These are phyloP conservation scores for Chondrilla cf. caribensis DNA, from an alignment of 37 sponge, comb jelly and placozoan genomes.

Conservation along the genomic window DNA sequence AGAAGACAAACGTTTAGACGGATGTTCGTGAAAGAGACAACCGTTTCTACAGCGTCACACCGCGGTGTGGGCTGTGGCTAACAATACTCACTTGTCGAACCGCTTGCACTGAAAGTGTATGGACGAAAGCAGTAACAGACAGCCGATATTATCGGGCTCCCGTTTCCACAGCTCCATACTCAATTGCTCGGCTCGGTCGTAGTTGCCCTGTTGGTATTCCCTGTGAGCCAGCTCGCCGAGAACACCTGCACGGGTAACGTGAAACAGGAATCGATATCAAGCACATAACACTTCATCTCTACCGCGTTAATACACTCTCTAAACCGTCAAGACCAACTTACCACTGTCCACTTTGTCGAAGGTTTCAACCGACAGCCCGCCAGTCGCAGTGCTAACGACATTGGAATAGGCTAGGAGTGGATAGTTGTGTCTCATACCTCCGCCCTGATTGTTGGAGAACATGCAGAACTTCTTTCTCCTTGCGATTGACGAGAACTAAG, in stretches of 20 bases:
- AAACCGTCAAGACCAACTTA: neutral
- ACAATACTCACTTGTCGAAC: conserved; percentile 88
- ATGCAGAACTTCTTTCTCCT: neutral
- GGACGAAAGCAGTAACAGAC: conserved; percentile 94
- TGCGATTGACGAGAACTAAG: no score
- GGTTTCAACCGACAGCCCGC: neutral
- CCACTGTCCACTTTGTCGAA: conserved; percentile 15
- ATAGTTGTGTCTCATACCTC: conserved; percentile 10
- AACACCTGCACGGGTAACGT: conserved; percentile 48
- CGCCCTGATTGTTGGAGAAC: neutral
- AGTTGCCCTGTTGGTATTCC: conserved; percentile 90
- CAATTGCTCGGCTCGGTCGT: conserved; percentile 88
- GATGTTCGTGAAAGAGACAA: neutral
- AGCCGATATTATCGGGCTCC: conserved; percentile 97
- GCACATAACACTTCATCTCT: no score
- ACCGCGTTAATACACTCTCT: no score
- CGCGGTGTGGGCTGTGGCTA: neutral
- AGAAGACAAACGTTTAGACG: neutral
- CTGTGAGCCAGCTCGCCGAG: conserved; percentile 94
- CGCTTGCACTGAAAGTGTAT: conserved; percentile 97
- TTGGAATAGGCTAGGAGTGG: conserved; percentile 1
- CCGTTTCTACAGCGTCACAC: neutral
- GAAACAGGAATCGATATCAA: no score
- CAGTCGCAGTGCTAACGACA: neutral
- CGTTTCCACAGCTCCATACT: conserved; percentile 97